Conservation (phyloP, 1,140 invertebrate species). For the Calliphora vicina region DNA sequence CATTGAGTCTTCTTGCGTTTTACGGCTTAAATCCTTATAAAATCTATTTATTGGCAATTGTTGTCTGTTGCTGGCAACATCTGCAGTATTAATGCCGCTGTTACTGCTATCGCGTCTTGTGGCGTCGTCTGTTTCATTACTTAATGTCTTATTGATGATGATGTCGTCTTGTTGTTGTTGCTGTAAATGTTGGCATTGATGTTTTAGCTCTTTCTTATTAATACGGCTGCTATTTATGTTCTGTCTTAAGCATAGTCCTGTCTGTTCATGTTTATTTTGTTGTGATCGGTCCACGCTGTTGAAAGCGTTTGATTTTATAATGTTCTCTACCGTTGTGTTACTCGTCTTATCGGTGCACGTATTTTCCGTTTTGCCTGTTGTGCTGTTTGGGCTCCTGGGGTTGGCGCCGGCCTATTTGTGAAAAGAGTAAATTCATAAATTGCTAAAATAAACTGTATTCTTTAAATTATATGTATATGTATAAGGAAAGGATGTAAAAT, state of each 20-base stretch:
- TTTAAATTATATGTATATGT: too few relatives aligned
- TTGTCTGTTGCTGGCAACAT: slow-evolving; percentile 23
- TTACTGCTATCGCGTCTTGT: not conserved
- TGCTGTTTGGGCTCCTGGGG: slow-evolving; percentile 26
- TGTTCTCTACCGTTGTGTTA: slow-evolving; percentile 39
- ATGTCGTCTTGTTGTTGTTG: not conserved
- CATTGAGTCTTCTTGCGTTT: not conserved
- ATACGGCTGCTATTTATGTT: slow-evolving; percentile 6
- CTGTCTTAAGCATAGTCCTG: slow-evolving; percentile 19
- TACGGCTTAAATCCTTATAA: not conserved
- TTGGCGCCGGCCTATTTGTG: slow-evolving; percentile 15
- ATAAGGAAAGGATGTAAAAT: not conserved
- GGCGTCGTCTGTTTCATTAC: not conserved
- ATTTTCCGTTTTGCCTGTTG: slow-evolving; percentile 29
- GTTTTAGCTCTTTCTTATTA: slow-evolving; percentile 1
- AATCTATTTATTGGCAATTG: not conserved
- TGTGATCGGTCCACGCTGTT: slow-evolving; percentile 38
- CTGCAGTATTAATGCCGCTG: not conserved
- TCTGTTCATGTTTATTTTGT: slow-evolving; percentile 26
- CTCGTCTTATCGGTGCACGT: slow-evolving; percentile 25
- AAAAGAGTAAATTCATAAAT: not conserved
- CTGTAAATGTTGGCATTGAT: not conserved
- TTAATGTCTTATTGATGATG: not conserved
- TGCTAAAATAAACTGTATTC: too few relatives aligned
- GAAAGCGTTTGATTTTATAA: slow-evolving; percentile 29